Percentiles rank a stretch among this genome's conserved stretches.
These are phyloP conservation scores for Echinops telfairi DNA, from an alignment of 2,113 vertebrate genomes.

Conservation along the genomic window DNA sequence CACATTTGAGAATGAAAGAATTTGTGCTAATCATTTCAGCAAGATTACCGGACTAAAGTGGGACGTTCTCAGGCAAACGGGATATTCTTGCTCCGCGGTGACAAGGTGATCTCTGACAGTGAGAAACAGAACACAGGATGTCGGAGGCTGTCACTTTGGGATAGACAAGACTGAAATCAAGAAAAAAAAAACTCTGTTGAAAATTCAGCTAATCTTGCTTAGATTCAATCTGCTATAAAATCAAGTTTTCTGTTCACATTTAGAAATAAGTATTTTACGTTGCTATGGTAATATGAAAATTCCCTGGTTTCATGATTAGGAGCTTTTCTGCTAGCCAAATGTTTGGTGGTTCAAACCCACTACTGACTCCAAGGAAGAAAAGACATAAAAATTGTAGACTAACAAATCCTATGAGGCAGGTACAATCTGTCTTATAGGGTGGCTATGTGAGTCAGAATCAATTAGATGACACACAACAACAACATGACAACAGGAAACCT, in stretches of 20 bases:
- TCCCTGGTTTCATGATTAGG: not conserved
- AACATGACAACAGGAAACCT: not conserved
- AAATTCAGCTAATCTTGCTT: not conserved
- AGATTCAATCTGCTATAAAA: not conserved
- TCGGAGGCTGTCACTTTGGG: not conserved
- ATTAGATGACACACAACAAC: not conserved
- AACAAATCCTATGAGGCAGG: not conserved
- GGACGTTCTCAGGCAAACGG: not conserved
- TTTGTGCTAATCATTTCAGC: not conserved
- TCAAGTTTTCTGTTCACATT: not conserved
- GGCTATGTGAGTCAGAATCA: not conserved
- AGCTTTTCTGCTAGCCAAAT: not conserved
- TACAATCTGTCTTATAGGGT: not conserved
- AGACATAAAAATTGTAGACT: not conserved
- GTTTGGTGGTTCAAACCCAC: not conserved
- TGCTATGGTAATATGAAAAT: not conserved
- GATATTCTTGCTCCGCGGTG: not conserved
- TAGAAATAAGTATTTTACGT: constrained; percentile 39
- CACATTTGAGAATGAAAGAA: not conserved
- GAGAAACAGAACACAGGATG: not conserved
- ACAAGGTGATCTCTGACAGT: not conserved
- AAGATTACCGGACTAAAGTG: not conserved
- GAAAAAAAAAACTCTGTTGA: not conserved
- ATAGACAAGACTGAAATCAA: too few relatives aligned
- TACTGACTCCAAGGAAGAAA: not conserved